phyloP scores from a whole-genome alignment of 2,888 invertebrate genomes.

The Acleris cristana region DNA sequence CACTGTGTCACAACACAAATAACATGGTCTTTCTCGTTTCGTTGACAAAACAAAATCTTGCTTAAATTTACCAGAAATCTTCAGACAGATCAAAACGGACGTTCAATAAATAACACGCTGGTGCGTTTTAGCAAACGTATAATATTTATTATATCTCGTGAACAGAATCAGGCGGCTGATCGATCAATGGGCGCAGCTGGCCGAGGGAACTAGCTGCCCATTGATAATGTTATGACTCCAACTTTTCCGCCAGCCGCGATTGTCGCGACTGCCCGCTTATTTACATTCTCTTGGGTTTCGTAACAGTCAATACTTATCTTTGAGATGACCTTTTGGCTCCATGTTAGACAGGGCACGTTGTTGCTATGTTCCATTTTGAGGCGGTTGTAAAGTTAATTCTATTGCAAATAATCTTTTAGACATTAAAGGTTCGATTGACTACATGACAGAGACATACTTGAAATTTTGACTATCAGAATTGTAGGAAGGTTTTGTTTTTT shows the following conservation, averaged over 20 bases:
- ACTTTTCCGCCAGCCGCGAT: conserved; percentile 24
- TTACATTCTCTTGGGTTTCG: conserved; percentile 6
- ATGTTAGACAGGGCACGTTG: background rate
- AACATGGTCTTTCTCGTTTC: too few species aligned
- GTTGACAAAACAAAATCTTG: too few species aligned
- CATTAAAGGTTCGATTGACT: too few species aligned
- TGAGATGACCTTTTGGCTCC: conserved; percentile 5
- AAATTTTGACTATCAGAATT: too few species aligned
- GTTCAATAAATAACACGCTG: background rate
- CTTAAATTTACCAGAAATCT: background rate
- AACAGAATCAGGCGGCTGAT: conserved; percentile 37
- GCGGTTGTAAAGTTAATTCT: background rate
- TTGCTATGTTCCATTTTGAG: background rate
- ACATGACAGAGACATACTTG: too few species aligned
- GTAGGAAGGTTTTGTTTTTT: too few species aligned
- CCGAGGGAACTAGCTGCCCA: conserved; percentile 32
- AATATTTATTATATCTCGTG: conserved; percentile 23
- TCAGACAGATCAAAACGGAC: background rate
- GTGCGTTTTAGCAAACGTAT: background rate
- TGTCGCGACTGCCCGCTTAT: conserved; percentile 6
- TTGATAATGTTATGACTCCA: conserved; percentile 39
- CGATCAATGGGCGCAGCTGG: conserved; percentile 40
- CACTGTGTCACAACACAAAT: too few species aligned
- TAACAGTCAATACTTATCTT: conserved; percentile 11
- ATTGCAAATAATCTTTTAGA: background rate